Evolutionary conservation across 1,140 invertebrate genomes (phyloP), one percentile per base, ranked within the genome.

Genomic region (Atopsyche davidsoni): DNA sequence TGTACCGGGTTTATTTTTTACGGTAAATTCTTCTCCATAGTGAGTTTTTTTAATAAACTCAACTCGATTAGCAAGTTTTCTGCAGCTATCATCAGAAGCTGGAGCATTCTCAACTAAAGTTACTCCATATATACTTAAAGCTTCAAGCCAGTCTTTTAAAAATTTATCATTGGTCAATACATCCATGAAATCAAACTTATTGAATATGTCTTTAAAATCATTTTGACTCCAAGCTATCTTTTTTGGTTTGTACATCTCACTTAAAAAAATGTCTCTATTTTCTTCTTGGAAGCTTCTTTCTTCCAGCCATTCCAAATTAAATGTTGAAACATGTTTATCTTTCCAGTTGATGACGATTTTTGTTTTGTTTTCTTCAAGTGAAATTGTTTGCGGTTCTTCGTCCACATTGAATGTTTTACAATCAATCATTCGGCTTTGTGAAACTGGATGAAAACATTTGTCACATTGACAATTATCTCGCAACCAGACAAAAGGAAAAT

Each of bases 381-480:
- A 46, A 1, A 71, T 56, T 13, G 64, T 43, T 46, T 53, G 62
- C 2, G 73, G 69, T 46, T 62, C 63, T 6, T 72, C 61, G 17
- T 76, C 64, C 1, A 79, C 31, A 50, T 79, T 61, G 46, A 80
- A 76, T 40, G 72, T 62, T 38, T 65, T 68, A 68, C 77, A 75
- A 46, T 76, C 68, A 0, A 79, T 63, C 10, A 72, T 75, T 31
- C 80, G 65, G 21, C 81, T 83, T 57, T 76, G 65, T 1, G 82
- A 79, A 19, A 64, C 66, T 10, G 56, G 42, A 55, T 84, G 80
- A 58, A 79, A 83, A 59, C 83, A 86, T 7, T 68, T 46, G 9
- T 69, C 51, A 58, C 83, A 86, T 50, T 74, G 75, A 54, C 83
- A 85, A 58, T 85, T 85, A 57, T 86, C 83, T 52, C 82, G 63